Percentiles rank a stretch among this genome's conserved stretches.
phyloP scores from a whole-genome alignment of 1,140 invertebrate species.

The Lepeophtheirus salmonis region DNA sequence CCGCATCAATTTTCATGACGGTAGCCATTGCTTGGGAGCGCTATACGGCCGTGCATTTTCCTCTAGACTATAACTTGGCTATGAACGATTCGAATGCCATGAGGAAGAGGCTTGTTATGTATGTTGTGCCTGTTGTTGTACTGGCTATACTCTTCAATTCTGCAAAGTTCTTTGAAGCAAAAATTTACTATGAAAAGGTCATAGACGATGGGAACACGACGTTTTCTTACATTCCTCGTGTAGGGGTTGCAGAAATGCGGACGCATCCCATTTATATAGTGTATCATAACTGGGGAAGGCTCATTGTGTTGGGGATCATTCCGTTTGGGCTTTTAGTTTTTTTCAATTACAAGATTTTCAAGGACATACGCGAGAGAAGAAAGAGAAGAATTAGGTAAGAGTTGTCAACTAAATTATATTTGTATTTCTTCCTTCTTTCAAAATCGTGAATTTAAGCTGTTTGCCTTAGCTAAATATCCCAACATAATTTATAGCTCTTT shows the following conservation, averaged over 20 bases:
- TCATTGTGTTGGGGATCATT: slow-evolving; percentile 5
- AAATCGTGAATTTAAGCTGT: no score
- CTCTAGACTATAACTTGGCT: slow-evolving; percentile 15
- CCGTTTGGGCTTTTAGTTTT: slow-evolving; percentile 12
- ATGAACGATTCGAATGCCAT: slow-evolving; percentile 10
- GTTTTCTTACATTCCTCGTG: not conserved
- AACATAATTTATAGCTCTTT: no score
- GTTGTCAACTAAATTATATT: not conserved
- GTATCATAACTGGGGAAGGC: slow-evolving; percentile 5
- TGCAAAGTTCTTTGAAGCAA: slow-evolving; percentile 14
- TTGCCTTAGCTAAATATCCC: no score
- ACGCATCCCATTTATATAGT: slow-evolving; percentile 9
- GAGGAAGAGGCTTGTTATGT: not conserved
- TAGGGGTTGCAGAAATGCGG: slow-evolving; percentile 3
- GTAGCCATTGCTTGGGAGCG: slow-evolving; percentile 17
- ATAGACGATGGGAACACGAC: not conserved
- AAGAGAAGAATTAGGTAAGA: not conserved
- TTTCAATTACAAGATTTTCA: slow-evolving; percentile 7
- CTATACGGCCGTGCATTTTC: slow-evolving; percentile 16
- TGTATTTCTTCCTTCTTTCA: no score
- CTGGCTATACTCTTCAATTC: slow-evolving; percentile 1
- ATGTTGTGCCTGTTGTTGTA: slow-evolving; percentile 3
- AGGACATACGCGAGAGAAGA: slow-evolving; percentile 9
- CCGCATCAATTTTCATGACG: slow-evolving; percentile 17
- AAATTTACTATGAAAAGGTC: not conserved